Evolutionary conservation across 2,797 vertebrate genomes (phyloP), one percentile per base, ranked within the genome.

Genomic region (Enteromius radiatus): DNA sequence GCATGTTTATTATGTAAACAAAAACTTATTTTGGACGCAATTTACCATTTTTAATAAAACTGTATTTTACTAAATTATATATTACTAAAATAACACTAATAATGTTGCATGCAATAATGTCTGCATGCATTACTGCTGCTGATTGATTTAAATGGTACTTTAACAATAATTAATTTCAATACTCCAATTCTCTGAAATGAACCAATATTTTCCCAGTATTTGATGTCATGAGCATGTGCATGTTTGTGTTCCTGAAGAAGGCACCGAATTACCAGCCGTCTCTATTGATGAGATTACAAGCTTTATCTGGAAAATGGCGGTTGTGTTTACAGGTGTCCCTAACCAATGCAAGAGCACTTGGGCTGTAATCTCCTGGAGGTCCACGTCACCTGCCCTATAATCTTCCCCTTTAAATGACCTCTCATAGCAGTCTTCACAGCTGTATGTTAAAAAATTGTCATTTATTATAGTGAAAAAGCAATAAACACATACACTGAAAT

Each of bases 211-310:
- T 36, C 68, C 17, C 21, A 71, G 80, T 68, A 76, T 64, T 69
- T 23, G 26, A 79, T 63, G 54, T 17, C 59, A 2, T 47, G 38
- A 75, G n/a, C 17, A 65, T 54, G 17, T 64, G 33, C 28, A 28
- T 19, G 61, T 81, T 59, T 14, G 38, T 75, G 47, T 59, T 54
- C 33, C 19, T 67, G 36, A 33, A 65, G 33, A 31, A 52, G 59
- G 36, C 15, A 14, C 9, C 31, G 21, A 84, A 63, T 61, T 41
- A 41, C 10, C 78, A 76, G 79, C 28, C 1, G 4, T 85, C 89
- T 80, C 47, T 81, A 81, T 64, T 91, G 80, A 93, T 90, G 90
- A 91, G 92, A 93, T 93, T 94, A 92, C 64, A 85, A 83, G 79
- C 71, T 91, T 86, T 87, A 65, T 81, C 64, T 82, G 71, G 78